Conservation (phyloP, 2,113 vertebrate genomes). For the Chascanopsetta lugubris region DNA sequence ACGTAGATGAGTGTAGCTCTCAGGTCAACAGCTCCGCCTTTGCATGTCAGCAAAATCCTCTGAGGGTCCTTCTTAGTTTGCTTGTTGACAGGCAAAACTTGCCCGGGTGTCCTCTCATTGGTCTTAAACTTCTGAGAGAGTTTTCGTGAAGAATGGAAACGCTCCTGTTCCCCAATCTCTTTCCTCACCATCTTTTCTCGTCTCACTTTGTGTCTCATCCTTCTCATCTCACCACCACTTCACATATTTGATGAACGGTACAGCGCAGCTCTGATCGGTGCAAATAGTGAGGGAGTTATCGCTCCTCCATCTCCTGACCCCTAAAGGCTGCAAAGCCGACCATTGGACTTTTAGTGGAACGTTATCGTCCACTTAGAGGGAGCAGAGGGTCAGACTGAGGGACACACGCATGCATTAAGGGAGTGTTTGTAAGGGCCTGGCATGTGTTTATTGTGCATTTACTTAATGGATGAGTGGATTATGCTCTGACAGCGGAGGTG, state of each 20-base stretch:
- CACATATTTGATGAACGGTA: constrained; percentile 11
- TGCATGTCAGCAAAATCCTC: constrained; percentile 35
- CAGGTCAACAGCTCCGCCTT: constrained; percentile 22
- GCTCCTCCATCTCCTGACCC: constrained; percentile 30
- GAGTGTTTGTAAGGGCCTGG: constrained; percentile 54
- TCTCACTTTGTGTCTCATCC: constrained; percentile 1
- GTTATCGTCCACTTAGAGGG: constrained; percentile 66
- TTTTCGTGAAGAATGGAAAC: not conserved
- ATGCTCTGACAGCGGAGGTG: constrained; percentile 40
- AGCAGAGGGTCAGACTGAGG: constrained; percentile 56
- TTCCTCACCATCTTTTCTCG: not conserved
- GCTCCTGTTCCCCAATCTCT: not conserved
- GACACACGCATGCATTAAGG: constrained; percentile 40
- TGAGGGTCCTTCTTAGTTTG: constrained; percentile 19
- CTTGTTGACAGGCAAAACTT: constrained; percentile 6
- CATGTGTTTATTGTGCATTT: constrained; percentile 62
- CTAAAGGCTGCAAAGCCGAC: constrained; percentile 27
- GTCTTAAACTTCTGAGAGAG: not conserved
- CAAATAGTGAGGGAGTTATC: constrained; percentile 21
- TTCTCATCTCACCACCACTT: constrained; percentile 21
- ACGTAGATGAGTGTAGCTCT: constrained; percentile 9
- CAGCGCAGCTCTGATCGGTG: constrained; percentile 29
- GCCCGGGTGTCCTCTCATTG: constrained; percentile 1
- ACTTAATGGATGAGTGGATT: constrained; percentile 56
- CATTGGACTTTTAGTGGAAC: constrained; percentile 57